phyloP scores from a whole-genome alignment of 2,113 vertebrate genomes.

The Sinocyclocheilus anshuiensis region DNA sequence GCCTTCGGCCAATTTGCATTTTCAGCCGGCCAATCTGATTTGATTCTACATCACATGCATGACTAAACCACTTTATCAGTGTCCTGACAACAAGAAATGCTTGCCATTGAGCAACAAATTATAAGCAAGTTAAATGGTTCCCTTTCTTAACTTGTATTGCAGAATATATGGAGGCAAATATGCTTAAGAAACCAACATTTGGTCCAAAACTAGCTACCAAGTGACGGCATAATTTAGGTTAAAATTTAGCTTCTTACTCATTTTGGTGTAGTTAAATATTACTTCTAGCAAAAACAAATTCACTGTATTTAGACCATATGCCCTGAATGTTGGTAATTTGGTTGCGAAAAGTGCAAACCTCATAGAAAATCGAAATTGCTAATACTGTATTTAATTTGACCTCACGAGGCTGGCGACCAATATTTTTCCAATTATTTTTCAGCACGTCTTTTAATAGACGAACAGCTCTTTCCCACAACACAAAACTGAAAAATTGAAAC shows the following conservation, averaged over 20 bases:
- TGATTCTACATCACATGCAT: background rate
- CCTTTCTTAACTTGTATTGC: background rate
- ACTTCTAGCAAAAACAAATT: conserved; percentile 1
- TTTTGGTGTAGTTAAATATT: background rate
- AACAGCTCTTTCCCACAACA: background rate
- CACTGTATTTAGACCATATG: background rate
- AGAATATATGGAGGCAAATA: background rate
- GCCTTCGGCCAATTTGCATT: background rate
- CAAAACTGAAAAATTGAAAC: no score
- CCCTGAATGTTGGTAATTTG: background rate
- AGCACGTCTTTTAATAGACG: background rate
- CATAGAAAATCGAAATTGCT: no score
- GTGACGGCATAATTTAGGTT: background rate
- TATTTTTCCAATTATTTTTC: background rate
- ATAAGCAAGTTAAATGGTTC: background rate
- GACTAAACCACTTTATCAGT: background rate
- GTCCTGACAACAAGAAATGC: background rate
- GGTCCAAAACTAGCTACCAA: background rate
- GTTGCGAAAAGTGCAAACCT: background rate
- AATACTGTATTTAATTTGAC: background rate
- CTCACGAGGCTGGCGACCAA: background rate
- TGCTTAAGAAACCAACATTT: background rate
- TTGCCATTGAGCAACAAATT: background rate
- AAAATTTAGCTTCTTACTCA: background rate
- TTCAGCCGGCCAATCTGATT: background rate